Evolutionary conservation across 2,113 vertebrate species (phyloP), one percentile per base, ranked within the genome.

Genomic region (Zosterops pallidus): DNA sequence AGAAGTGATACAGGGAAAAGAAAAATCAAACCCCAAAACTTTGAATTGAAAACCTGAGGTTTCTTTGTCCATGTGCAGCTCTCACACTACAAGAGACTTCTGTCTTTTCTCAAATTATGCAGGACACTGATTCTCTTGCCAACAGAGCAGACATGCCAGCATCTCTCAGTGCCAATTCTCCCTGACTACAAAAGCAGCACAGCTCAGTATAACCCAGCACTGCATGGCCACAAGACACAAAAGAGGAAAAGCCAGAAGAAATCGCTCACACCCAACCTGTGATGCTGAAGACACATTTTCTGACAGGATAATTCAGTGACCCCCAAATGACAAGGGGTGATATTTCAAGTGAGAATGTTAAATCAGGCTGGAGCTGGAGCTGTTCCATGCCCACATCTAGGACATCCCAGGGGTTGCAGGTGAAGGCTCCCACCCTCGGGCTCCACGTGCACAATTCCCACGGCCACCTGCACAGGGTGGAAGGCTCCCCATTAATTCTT

Each of bases 361-460:
- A 49, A 25, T 15, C 59, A 35, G 71, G 25, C 2, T 88, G 60
- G 62, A 80, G 74, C 22, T 52, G 62, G 62, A 76, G 35, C 49
- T 64, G 8, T 7, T 76, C 56, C 53, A 55, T 3, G 42, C 2
- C 18, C 16, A 56, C 26, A 67, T 3, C 20, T 41, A 55, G 33
- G 46, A 14, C 20, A 52, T 15, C 33, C 11, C 0, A 0, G 13
- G 37, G n/a, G 18, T 0, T 33, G 17, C 3, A 3, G 24, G 11
- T 6, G 44, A 67, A n/a, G 25, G 23, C 25, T 60, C n/a, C 33
- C 3, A 4, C 29, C 57, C 52, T 62, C 21, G 3, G 49, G 2
- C 31, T 68, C 23, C 25, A 8, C 0, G 0, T 12, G 18, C 78
- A 69, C 18, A 37, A 31, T n/a, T 47, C 24, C 60, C 2, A 0